Percentiles rank a stretch among this genome's conserved stretches.
These are phyloP conservation scores for Eolophus roseicapilla DNA, from an alignment of 2,113 vertebrate genomes.

Conservation along the genomic window DNA sequence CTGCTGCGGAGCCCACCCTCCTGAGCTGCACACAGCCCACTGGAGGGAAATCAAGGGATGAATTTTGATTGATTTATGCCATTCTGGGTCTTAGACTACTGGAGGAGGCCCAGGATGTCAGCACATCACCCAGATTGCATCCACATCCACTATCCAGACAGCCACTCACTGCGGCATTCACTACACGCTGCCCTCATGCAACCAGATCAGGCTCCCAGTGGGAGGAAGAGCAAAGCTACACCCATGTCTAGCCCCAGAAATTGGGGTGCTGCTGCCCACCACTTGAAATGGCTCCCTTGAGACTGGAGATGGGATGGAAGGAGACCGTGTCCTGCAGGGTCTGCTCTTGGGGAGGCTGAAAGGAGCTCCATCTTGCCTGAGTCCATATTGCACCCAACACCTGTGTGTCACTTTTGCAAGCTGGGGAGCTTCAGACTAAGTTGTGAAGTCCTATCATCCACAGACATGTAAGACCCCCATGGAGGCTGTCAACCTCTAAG, in stretches of 20 bases:
- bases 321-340: background rate
- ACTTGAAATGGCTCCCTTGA: background rate
- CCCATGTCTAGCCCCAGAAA: background rate
- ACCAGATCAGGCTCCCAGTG: background rate
- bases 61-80: background rate
- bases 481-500: background rate
- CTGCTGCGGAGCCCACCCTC: background rate
- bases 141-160: background rate
- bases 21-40: accelerated
- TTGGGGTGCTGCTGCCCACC: background rate
- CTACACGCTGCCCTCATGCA: background rate
- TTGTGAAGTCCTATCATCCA: background rate
- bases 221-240: background rate
- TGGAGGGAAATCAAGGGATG: background rate
- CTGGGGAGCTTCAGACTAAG: background rate
- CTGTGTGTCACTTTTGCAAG: background rate
- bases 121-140: background rate
- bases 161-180: background rate
- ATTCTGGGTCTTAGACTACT: background rate
- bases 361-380: background rate
- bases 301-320: background rate
- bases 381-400: accelerated
- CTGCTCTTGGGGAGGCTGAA: background rate
- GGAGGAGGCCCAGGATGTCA: background rate
- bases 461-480: background rate